These are phyloP conservation scores for Lutjanus campechanus DNA, from an alignment of 2,797 vertebrate species.

Conservation along the genomic window DNA sequence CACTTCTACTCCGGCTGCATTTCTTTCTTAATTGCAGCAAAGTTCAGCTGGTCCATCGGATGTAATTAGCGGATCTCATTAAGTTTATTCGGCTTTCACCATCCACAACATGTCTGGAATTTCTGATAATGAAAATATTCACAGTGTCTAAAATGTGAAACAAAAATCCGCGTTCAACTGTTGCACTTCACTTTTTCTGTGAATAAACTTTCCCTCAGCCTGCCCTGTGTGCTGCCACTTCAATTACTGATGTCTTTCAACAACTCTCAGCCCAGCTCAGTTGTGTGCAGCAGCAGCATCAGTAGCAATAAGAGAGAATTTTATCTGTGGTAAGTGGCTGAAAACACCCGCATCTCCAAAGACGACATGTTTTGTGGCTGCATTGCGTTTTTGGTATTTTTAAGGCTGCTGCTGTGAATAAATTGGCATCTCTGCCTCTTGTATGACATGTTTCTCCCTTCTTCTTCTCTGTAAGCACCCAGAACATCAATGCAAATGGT, in stretches of 20 bases:
- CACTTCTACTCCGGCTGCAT: constrained; percentile 21
- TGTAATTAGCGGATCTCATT: constrained; percentile 30
- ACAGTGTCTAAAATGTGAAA: not conserved
- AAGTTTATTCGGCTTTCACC: constrained; percentile 5
- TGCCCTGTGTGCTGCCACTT: constrained; percentile 19
- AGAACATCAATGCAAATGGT: constrained; percentile 38
- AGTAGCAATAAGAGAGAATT: not conserved
- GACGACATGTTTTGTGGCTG: constrained; percentile 17
- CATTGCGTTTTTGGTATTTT: constrained; percentile 18
- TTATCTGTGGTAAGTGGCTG: not conserved
- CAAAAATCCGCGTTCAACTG: constrained; percentile 4
- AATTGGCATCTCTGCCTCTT: constrained; percentile 34
- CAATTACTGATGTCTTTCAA: constrained; percentile 32
- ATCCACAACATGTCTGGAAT: not conserved
- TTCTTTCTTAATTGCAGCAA: constrained; percentile 30
- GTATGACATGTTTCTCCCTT: constrained; percentile 16
- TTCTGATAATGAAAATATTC: constrained; percentile 2
- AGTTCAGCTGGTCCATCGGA: constrained; percentile 19
- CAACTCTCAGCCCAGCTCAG: constrained; percentile 21
- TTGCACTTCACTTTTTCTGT: constrained; percentile 5
- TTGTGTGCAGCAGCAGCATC: constrained; percentile 28
- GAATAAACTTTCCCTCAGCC: constrained; percentile 15
- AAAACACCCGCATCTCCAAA: constrained; percentile 30
- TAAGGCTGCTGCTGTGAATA: constrained; percentile 30
- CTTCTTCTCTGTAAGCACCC: not conserved